Evolutionary conservation across 2,888 invertebrate genomes (phyloP), one percentile per base, ranked within the genome.

Genomic region (Cheilosia grossa): DNA sequence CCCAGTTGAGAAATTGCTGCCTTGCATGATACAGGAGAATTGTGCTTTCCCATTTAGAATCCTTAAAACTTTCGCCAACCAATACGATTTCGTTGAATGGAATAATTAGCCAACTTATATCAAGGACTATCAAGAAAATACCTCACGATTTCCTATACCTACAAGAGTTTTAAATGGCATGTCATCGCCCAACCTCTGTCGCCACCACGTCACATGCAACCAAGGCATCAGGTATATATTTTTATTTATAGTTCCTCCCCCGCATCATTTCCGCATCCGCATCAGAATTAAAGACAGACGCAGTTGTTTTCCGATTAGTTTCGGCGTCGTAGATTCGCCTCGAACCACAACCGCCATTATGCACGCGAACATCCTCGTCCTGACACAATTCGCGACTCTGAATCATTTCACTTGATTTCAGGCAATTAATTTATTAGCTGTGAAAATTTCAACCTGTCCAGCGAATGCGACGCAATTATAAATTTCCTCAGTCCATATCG

Each of bases 391-490:
- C 73, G 44, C 59, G 42, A 17, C 42, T 54, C 13, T 77, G 59
- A 67, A 70, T 63, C 63, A 67, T 82, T 82, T 82, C 78, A 67
- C 78, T 82, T 78, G 79, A 64, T 74, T 79, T 79, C 66, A 66
- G 72, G 80, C 83, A 86, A 83, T 88, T 87, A 86, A 87, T 88
- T 87, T 87, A 88, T 88, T 87, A 88, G 87, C 88, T 88, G 83
- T 85, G 88, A 80, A 87, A 88, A 87, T 88, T 87, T 87, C 88
- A 88, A 88, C 87, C 72, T 66, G 74, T 74, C 80, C 44, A 42
- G 42, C 30, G 54, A 67, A 74, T 69, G 54, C 53, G 17, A 21
- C 58, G 40, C 42, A 69, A 81, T 81, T 75, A 82, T 53, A 82
- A 82, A 78, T 78, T 72, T 37, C 21, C 51, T 49, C 21, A 13